Conservation (phyloP, 1,140 invertebrate species). For the Danaus plexippus region DNA sequence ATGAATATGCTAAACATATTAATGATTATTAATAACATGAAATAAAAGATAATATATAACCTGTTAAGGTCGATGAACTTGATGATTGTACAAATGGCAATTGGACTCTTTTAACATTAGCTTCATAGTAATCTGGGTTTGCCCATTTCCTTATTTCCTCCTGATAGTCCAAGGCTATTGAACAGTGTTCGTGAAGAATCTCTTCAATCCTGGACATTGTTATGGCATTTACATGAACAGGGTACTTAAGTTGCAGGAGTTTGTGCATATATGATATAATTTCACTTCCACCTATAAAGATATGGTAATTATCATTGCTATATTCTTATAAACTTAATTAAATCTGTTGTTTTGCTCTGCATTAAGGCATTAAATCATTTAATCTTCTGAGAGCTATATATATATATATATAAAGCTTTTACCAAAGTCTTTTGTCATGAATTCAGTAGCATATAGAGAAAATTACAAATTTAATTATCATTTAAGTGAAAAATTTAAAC, state of each 20-base stretch:
- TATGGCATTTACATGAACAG: constrained; percentile 89
- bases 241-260: constrained; percentile 94
- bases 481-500: no score
- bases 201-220: constrained; percentile 91
- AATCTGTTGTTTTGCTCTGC: no score
- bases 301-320: background rate
- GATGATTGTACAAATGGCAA: constrained; percentile 80
- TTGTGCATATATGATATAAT: constrained; percentile 89
- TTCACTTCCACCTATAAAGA: constrained; percentile 80
- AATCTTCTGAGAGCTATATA: no score
- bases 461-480: no score
- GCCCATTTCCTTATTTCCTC: constrained; percentile 87
- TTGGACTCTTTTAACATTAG: constrained; percentile 87
- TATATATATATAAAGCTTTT: no score
- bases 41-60: constrained; percentile 19
- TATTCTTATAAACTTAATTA: background rate
- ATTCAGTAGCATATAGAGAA: no score
- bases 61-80: constrained; percentile 48
- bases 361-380: no score
- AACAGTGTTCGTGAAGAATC: constrained; percentile 85
- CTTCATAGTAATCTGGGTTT: constrained; percentile 86
- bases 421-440: no score
- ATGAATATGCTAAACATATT: background rate
- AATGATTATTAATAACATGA: background rate
- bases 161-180: constrained; percentile 83